Evolutionary conservation across 30 jellyfish, hydroid and myxozoan species (phyloP).

Genomic region (Turritopsis dohrnii): DNA sequence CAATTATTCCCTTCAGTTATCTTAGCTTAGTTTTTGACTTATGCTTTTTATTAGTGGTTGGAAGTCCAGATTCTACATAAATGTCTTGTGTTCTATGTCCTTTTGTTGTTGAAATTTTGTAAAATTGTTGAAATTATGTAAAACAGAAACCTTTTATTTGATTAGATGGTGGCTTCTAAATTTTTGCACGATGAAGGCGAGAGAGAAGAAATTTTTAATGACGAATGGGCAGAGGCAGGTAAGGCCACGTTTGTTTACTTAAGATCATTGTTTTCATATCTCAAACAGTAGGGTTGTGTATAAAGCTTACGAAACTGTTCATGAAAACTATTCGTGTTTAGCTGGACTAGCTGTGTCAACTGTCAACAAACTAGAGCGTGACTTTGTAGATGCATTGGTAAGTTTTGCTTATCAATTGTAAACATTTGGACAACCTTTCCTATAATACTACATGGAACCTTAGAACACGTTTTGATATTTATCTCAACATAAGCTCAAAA

Average conservation of each 20-base stretch:
- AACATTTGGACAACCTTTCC: too few relatives aligned
- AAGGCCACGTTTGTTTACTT: neutral
- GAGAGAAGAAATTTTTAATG: conserved; percentile 81
- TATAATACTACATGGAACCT: too few relatives aligned
- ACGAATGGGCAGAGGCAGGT: conserved; percentile 99
- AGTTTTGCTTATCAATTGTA: neutral
- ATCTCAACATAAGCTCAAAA: too few relatives aligned
- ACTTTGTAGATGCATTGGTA: conserved; percentile 84
- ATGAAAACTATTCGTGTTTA: neutral
- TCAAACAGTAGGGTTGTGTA: neutral
- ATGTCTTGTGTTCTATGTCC: too few relatives aligned
- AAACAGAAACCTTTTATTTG: neutral
- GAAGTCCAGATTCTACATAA: too few relatives aligned
- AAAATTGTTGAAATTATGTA: too few relatives aligned
- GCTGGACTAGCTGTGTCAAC: conserved; percentile 97
- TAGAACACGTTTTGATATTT: too few relatives aligned
- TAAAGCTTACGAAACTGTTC: neutral
- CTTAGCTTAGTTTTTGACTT: too few relatives aligned
- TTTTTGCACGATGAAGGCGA: conserved; percentile 81
- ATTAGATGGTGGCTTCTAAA: conserved; percentile 79
- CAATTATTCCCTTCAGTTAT: too few relatives aligned
- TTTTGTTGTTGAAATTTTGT: too few relatives aligned
- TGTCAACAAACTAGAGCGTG: conserved; percentile 75
- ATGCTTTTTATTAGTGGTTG: too few relatives aligned
- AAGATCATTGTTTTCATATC: neutral